Evolutionary conservation across 2,797 vertebrate species (phyloP).

Genomic region (Brachyalestes nurse): DNA sequence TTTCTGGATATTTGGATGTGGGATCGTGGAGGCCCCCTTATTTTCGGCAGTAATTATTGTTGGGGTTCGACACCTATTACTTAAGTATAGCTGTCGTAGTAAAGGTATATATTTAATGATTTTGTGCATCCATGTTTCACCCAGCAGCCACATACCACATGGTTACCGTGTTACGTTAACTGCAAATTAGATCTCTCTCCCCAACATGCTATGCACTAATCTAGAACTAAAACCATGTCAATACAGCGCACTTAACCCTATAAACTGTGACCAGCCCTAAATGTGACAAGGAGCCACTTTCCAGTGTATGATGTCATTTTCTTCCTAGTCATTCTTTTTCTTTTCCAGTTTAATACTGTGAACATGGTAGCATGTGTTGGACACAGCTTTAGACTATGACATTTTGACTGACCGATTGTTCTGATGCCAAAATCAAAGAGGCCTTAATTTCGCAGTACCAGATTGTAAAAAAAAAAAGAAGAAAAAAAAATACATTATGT

Average conservation of each 20-base stretch:
- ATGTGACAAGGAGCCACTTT: conserved; percentile 57
- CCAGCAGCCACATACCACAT: background rate
- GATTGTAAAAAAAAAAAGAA: conserved; percentile 72
- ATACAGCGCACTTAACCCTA: conserved; percentile 43
- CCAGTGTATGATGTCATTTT: conserved; percentile 75
- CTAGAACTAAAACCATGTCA: background rate
- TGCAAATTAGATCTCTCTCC: conserved; percentile 30
- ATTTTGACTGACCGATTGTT: conserved; percentile 82
- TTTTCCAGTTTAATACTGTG: conserved; percentile 74
- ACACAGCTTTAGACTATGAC: conserved; percentile 70
- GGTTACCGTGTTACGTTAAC: conserved; percentile 4
- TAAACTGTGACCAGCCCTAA: conserved; percentile 52
- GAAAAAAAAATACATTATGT: conserved; percentile 63
- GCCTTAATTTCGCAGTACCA: conserved; percentile 85
- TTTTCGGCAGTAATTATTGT: background rate
- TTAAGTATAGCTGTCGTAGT: background rate
- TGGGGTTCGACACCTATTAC: background rate
- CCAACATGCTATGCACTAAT: conserved; percentile 54
- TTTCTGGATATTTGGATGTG: conserved; percentile 3
- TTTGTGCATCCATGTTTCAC: background rate
- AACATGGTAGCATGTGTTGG: conserved; percentile 75
- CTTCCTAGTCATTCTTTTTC: conserved; percentile 63
- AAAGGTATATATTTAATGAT: conserved; percentile 8
- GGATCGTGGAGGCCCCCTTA: conserved; percentile 1
- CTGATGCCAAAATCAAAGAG: conserved; percentile 84